A percentile compares a stretch with the other conserved stretches of the same genome.
These are phyloP conservation scores for Hydraecia micacea DNA, from an alignment of 2,888 invertebrate species.

Conservation along the genomic window DNA sequence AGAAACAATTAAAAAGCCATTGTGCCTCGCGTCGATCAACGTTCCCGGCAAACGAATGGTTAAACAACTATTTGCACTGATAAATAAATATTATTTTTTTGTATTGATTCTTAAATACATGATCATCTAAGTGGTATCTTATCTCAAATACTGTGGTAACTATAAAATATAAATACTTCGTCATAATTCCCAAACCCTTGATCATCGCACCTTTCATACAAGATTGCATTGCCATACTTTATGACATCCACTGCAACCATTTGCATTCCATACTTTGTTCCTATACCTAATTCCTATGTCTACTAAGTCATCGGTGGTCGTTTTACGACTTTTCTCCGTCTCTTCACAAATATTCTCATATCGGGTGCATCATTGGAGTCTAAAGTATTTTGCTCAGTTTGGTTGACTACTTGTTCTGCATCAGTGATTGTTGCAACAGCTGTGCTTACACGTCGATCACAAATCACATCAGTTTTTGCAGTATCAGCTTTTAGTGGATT, in stretches of 20 bases:
- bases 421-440: conserved; percentile 45
- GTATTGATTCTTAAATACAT: conserved; percentile 8
- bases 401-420: conserved; percentile 48
- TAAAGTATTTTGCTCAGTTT: conserved; percentile 61
- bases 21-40: too few relatives aligned
- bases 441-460: conserved; percentile 61
- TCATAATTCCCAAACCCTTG: conserved; percentile 2
- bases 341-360: conserved; percentile 82
- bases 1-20: too few relatives aligned
- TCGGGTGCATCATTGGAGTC: conserved; percentile 79
- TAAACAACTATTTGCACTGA: not conserved
- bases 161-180: conserved; percentile 4
- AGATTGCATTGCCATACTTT: conserved; percentile 8
- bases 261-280: not conserved
- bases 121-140: not conserved
- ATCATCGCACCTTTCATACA: not conserved
- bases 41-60: too few relatives aligned
- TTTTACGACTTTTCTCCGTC: conserved; percentile 79
- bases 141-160: conserved; percentile 28
- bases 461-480: conserved; percentile 55
- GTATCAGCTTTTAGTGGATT: conserved; percentile 44
- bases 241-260: not conserved
- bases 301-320: conserved; percentile 62
- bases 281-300: conserved; percentile 13
- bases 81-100: conserved; percentile 1